Evolutionary conservation across 2,113 vertebrate species (phyloP).

Genomic region (Crotalus helleri): DNA sequence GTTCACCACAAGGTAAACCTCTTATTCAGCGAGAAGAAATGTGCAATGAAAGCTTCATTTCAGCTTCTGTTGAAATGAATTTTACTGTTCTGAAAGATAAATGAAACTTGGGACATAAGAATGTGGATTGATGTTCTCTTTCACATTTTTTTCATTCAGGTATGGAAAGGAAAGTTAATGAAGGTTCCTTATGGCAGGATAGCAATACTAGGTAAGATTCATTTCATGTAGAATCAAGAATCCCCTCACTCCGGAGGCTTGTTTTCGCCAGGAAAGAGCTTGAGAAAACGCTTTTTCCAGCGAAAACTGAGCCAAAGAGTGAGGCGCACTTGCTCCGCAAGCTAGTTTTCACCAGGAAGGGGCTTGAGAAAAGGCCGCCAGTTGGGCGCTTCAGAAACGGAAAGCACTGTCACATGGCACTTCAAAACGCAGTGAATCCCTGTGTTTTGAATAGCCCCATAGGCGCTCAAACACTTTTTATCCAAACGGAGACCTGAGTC

Average conservation of each 20-base stretch:
- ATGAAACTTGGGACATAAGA: neutral
- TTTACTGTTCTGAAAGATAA: neutral
- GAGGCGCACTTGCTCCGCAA: too few species aligned
- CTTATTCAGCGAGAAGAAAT: neutral
- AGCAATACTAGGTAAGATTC: constrained; percentile 56
- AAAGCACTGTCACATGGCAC: too few species aligned
- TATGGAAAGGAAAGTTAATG: constrained; percentile 47
- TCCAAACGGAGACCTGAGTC: too few species aligned
- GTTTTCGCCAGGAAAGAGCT: too few species aligned
- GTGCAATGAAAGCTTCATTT: neutral
- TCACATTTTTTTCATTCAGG: constrained; percentile 45
- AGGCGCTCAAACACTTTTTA: too few species aligned
- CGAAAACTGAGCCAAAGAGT: too few species aligned
- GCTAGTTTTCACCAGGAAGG: too few species aligned
- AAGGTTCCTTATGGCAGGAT: constrained; percentile 37
- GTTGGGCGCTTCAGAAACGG: too few species aligned
- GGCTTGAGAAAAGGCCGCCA: too few species aligned
- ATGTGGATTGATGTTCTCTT: neutral
- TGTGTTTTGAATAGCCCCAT: too few species aligned
- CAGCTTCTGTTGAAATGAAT: neutral
- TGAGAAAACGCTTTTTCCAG: too few species aligned
- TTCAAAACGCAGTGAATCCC: too few species aligned
- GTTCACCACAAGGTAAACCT: constrained; percentile 71
- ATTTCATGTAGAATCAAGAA: neutral
- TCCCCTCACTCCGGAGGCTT: neutral